Percentiles rank a stretch among this genome's conserved stretches.
phyloP scores from a whole-genome alignment of 1,140 invertebrate genomes.

The Drosophila gunungcola region DNA sequence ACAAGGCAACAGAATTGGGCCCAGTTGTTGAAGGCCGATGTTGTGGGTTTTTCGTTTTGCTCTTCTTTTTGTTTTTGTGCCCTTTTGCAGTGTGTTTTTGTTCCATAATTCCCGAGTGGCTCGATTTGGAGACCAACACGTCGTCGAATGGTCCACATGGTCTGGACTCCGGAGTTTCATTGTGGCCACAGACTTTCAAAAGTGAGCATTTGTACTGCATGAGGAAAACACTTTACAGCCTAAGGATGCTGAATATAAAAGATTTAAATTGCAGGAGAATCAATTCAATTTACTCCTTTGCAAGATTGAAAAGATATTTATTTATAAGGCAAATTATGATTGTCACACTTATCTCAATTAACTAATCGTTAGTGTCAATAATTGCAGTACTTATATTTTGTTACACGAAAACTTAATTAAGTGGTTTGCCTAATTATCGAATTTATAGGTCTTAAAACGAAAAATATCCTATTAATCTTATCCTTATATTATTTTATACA shows the following conservation, averaged over 20 bases:
- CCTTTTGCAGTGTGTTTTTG: slow-evolving; percentile 20
- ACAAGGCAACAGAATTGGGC: slow-evolving; percentile 11
- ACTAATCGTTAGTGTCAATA: too few species aligned
- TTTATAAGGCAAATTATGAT: too few species aligned
- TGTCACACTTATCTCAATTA: too few species aligned
- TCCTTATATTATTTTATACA: too few species aligned
- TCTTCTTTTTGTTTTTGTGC: slow-evolving; percentile 28
- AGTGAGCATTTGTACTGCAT: slow-evolving; percentile 18
- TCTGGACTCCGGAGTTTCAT: slow-evolving; percentile 2
- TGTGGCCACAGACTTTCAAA: slow-evolving; percentile 13
- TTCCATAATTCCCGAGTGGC: slow-evolving; percentile 17
- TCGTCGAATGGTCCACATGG: slow-evolving; percentile 18
- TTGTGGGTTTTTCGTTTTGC: slow-evolving; percentile 16
- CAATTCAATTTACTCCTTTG: too few species aligned
- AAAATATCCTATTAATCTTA: too few species aligned
- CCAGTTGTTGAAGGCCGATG: slow-evolving; percentile 6
- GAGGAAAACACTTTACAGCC: slow-evolving; percentile 9
- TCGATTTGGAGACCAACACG: slow-evolving; percentile 55
- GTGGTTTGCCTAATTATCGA: too few species aligned
- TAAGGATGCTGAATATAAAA: not conserved
- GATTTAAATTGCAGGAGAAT: not conserved
- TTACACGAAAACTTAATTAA: too few species aligned
- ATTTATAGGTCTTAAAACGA: too few species aligned
- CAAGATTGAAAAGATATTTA: too few species aligned
- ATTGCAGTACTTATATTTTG: too few species aligned